Evolutionary conservation across 2,113 vertebrate genomes (phyloP).

Genomic region (Microcebus jonahi): DNA sequence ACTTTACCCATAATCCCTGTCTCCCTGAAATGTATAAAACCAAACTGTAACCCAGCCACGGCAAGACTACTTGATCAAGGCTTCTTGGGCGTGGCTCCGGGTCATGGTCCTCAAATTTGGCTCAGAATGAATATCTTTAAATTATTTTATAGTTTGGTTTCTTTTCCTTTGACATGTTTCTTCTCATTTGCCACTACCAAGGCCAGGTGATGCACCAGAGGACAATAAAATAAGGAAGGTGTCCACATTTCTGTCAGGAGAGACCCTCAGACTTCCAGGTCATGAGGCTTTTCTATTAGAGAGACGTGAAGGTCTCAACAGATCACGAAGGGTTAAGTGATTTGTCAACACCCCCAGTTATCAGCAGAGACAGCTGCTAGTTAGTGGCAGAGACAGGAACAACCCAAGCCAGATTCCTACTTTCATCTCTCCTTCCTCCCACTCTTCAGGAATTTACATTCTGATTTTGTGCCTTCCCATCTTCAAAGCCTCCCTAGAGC

Average conservation of each 20-base stretch:
- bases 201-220: not conserved
- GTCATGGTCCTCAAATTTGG: no score
- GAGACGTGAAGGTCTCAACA: not conserved
- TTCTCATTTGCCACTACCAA: not conserved
- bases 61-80: no score
- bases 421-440: not conserved
- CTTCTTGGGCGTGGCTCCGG: no score
- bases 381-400: not conserved
- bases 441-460: conserved; percentile 1
- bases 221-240: not conserved
- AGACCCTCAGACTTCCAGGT: not conserved
- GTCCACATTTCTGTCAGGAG: not conserved
- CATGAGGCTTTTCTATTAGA: not conserved
- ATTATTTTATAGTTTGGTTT: no score
- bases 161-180: not conserved
- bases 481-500: conserved; percentile 34
- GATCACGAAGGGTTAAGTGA: not conserved
- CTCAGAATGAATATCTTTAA: no score
- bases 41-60: no score
- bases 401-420: not conserved
- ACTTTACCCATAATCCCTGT: no score
- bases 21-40: no score
- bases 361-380: not conserved
- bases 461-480: not conserved
- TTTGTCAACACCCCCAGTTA: not conserved